Evolutionary conservation across 2,888 invertebrate genomes (phyloP), one percentile per base, ranked within the genome.

Genomic region (Copidosoma aretas): DNA sequence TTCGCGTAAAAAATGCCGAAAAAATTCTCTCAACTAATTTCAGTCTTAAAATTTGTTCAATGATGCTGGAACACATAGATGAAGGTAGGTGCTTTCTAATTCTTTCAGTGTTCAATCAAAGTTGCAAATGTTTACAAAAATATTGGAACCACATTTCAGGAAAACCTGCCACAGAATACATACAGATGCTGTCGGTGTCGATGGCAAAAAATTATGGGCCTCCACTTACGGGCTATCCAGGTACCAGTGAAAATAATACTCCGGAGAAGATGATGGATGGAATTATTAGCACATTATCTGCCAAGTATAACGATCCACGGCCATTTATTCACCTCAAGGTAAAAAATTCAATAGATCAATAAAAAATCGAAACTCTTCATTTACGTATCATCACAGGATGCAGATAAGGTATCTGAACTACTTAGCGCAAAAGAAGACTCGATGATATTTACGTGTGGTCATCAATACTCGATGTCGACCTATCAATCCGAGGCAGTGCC

Each of bases 261-360:
- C 69, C 79, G 1, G 78, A 81, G 54, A 79, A 82, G 73, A 83
- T 83, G 80, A 80, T 84, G 72, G 79, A 83, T 69, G 83, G 81
- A 54, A 77, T 83, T 43, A 78, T 82, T 63, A 81, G 77, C 60
- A 82, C 81, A 24, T 70, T 84, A 70, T 77, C 82, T 15, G 77
- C 79, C 10, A 79, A 78, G 64, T 77, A 78, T 65, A 76, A 76
- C 63, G 79, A 81, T 68, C 77, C 82, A 4, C 78, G 79, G 61
- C 80, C 82, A 19, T 83, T 82, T 69, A 81, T 83, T 72, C 83
- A 82, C 60, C 79, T 84, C 67, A 81, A 81, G 78, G 82, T 82
- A 76, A 59, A 32, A 60, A 19, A 17, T 56, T 39, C 22, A 53
- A 63, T n/a, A 22, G 5, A 32, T 25, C 12, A 51, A 39, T 41